Evolutionary conservation across 2,113 vertebrate genomes (phyloP), one percentile per base, ranked within the genome.

Genomic region (Anthoscopus minutus): DNA sequence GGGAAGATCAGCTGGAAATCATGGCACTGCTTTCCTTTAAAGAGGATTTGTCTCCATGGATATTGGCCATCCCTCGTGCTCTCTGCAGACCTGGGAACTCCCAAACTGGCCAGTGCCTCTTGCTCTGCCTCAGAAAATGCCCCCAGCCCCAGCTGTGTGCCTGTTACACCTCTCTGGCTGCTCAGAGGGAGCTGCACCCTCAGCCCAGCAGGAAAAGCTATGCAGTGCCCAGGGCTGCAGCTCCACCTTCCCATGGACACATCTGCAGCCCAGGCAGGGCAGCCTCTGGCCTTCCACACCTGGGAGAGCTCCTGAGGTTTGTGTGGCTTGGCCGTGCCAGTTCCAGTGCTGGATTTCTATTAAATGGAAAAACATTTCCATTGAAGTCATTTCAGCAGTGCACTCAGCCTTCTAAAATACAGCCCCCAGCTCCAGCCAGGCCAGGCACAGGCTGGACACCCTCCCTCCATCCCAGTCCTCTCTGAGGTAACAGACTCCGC

Each of bases 51-150:
- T 8, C 27, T 27, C 50, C 0, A 0, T 15, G 40, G 28, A 25
- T 37, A 24, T 22, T 1, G 0, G 33, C 9, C 15, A 5, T 35
- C 58, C 44, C 51, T 56, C 0, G 0, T 2, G 23, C 76, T 33
- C 7, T 3, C 57, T 48, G 67, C 24, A 66, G 60, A 31, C 27
- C 42, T 65, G 47, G 2, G 23, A 48, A 56, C 13, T 30, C 9
- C 38, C 54, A 56, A n/a, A 62, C 8, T 20, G 21, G 66, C 2
- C 60, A 14, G 27, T 8, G 28, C 7, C 15, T 21, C 51, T 67
- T 57, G 53, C 23, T 11, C n/a, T 60, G 58, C 38, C 12, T 16
- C 65, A 81, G 60, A 22, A 61, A 71, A 44, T 5, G 8, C 31
- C 37, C 54, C 25, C 25, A n/a, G 22, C 8, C 48, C 44, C 54